Base-by-base conservation (phyloP, 1,140 invertebrate species). In the Daktulosphaira vitifoliae region DNA sequence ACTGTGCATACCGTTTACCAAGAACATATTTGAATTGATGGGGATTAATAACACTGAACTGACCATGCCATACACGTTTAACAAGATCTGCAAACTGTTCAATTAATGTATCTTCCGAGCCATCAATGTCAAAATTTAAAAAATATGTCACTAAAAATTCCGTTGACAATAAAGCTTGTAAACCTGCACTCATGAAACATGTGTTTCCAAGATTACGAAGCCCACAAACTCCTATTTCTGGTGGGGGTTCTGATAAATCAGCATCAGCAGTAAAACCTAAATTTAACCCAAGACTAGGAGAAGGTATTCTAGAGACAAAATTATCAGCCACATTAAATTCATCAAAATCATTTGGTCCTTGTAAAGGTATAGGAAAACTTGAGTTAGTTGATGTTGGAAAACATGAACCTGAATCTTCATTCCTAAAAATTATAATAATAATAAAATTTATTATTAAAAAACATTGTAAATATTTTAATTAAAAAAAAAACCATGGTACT, bases 131-230 rank as follows among this genome's bases (percentile, higher is more conserved):
- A 70, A 74, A 66, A 71, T 79, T 74, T 37, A 82, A 72, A 69
- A 84, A 82, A 71, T 78, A 81, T 69, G 77, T 75, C 23, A 82
- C 72, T 1, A 85, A 75, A 18, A 79, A 75, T 1, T 78, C 76
- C 9, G 81, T 80, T 16, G 78, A 78, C 52, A 80, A 74, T 29
- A 86, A 74, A 73, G 82, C 83, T 72, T 86, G 85, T 20, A 86
- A 72, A 1, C 82, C 84, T 26, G 84, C 78, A 72, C 83, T 84
- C 84, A 87, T 86, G 71, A 86, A 87, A 70, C 84, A 87, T 3
- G 84, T 86, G 71, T 85, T 85, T 48, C 84, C 84, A 23, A 86
- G 75, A 69, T 86, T 86, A 22, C 78, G 75, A 65, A 86, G 75
- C 39, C 84, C 84, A 71, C 83, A 85, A 48, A 81, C 79, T 38